A percentile compares a stretch with the other conserved stretches of the same genome.
These are phyloP conservation scores for Apamea sordens DNA, from an alignment of 2,888 invertebrate genomes.

Conservation along the genomic window DNA sequence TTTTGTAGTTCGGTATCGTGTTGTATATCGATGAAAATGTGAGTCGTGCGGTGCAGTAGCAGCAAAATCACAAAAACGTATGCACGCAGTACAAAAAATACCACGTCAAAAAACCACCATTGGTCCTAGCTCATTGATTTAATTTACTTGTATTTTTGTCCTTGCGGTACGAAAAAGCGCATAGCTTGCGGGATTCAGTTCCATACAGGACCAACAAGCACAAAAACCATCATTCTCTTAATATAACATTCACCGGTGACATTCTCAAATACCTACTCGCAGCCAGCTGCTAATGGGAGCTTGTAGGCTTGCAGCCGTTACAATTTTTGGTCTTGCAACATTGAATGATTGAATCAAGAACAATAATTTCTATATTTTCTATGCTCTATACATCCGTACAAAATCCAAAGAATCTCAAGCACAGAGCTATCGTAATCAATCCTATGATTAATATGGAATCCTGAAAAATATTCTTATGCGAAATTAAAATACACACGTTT, in stretches of 20 bases:
- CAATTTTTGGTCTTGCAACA: constrained; percentile 48
- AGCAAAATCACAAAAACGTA: neutral
- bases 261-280: neutral
- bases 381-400: constrained; percentile 50
- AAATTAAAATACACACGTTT: constrained; percentile 82
- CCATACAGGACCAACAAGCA: too few relatives aligned
- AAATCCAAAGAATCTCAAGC: constrained; percentile 63
- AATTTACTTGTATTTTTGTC: neutral
- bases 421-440: constrained; percentile 73
- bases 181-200: neutral
- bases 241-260: too few relatives aligned
- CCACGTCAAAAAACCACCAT: neutral
- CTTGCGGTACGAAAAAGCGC: neutral
- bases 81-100: neutral
- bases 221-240: neutral
- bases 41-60: neutral
- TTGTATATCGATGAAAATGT: too few relatives aligned
- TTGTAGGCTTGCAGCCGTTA: neutral
- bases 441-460: constrained; percentile 79
- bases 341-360: constrained; percentile 40
- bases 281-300: neutral
- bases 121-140: neutral
- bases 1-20: too few relatives aligned
- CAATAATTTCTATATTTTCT: constrained; percentile 42
- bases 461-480: constrained; percentile 82